Base-by-base conservation (phyloP, 2,113 vertebrate species). In the Chaetodon trifascialis region DNA sequence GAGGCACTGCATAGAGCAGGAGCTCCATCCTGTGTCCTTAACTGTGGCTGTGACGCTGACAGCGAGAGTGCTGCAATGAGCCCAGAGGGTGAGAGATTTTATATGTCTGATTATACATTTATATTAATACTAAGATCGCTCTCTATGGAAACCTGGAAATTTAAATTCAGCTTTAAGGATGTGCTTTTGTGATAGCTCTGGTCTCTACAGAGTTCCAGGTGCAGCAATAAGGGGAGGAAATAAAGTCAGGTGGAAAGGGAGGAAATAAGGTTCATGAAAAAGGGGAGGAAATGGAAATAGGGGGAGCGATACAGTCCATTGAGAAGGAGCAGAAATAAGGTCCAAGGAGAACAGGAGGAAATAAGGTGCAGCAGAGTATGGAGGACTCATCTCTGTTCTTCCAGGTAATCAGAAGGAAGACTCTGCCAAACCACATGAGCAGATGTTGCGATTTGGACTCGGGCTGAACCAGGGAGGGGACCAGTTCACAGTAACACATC, bases 391-490 rank as follows among this genome's bases (percentile, higher is more conserved):
- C 19, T 59, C 36, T 75, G 58, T 16, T 84, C 52, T 30, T 66
- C 1, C 62, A 73, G 68, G 82, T 80, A 70, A 59, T 47, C 2
- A 15, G 40, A 16, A 67, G 23, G 66, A 65, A 17, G 23, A 38
- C 38, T 75, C 30, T 21, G 10, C 7, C 69, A 64, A 70, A 74
- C 42, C 74, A 59, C 74, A 78, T 51, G 8, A 68, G 73, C 77
- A 82, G 81, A 84, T 86, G 77, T 69, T 54, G 52, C 59, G 65
- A 82, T 55, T 51, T 76, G 62, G 80, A 74, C 52, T n/a, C 2
- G 5, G 54, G 23, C 44, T 64, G 58, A 52, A 73, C 58, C 56
- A 58, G 60, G 62, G 79, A 60, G 44, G n/a, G 30, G 73, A 36
- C 54, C 21, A 25, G 36, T 51, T 67, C 30, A 73, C 23, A 72